Evolutionary conservation across 1,140 invertebrate genomes (phyloP), one percentile per base, ranked within the genome.

Genomic region (Heliothis subflexa): DNA sequence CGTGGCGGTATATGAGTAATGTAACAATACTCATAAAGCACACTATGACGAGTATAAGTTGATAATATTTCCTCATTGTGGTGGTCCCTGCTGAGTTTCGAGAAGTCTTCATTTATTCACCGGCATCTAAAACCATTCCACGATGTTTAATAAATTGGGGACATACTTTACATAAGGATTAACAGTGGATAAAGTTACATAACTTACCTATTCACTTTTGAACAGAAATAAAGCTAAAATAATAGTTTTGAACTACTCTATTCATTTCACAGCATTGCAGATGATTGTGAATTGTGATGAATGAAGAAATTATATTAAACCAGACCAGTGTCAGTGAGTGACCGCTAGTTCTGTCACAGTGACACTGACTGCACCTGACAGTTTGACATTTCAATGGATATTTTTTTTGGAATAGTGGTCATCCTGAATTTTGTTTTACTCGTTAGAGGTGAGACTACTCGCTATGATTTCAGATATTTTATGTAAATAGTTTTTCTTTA

Each of bases 31-130:
- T 97, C 11, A 97, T 83, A 73, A 96, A 85, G 16, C 97, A 96
- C 52, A 96, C 95, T 12, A 97, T 91, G 54, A 97, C 91, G 62
- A 97, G 92, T 61, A 96, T 90, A 70, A 97, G 95, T 91, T 97
- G 97, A 82, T 97, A 96, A 89, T 97, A 97, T 93, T 97, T 97
- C 90, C 95, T 96, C 97, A 97, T 97, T 80, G 83, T 91, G 85
- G 83, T 91, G 85, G 80, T 89, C 40, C 84, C 85, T 74, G 88
- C 81, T 18, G 90, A 78, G 80, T 92, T 91, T 71, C 91, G 86
- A 78, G 84, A 80, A 73, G 86, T 88, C 88, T 93, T 94, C 93
- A 94, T 94, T 88, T 89, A 89, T 82, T 80, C 77, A 54, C 49
- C 80, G 66, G 75, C 78, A 85, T 80, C 81, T 82, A 71, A 40